A percentile compares a stretch with the other conserved stretches of the same genome.
Conservation (phyloP, 2,888 invertebrate genomes). For the Crepidodera aurea region DNA sequence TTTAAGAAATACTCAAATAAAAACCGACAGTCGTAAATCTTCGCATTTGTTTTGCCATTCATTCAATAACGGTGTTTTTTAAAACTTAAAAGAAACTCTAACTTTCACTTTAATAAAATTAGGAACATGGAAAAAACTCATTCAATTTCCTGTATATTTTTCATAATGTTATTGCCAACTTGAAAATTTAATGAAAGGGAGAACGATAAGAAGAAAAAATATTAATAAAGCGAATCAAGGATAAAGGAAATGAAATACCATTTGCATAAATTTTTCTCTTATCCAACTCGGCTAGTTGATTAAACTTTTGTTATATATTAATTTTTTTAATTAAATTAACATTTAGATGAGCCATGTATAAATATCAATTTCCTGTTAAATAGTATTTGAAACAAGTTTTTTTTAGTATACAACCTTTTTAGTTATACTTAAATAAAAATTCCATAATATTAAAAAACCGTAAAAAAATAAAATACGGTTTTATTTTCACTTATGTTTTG, state of each 20-base stretch:
- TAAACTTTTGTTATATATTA: background rate
- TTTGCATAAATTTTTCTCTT: slow-evolving; percentile 26
- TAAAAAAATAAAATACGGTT: no score
- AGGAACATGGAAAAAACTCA: slow-evolving; percentile 35
- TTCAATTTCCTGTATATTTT: slow-evolving; percentile 41
- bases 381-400: no score
- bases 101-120: slow-evolving; percentile 29
- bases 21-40: no score
- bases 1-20: no score
- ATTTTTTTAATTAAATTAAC: slow-evolving; percentile 1
- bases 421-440: no score
- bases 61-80: slow-evolving; percentile 15
- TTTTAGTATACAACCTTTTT: no score
- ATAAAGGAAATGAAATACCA: slow-evolving; percentile 31
- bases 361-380: background rate
- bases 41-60: no score
- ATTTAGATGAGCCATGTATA: background rate
- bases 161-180: slow-evolving; percentile 37
- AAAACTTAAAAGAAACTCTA: slow-evolving; percentile 19
- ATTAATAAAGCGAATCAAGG: slow-evolving; percentile 30
- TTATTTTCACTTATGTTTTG: no score
- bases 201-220: slow-evolving; percentile 32
- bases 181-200: slow-evolving; percentile 30
- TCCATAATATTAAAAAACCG: no score
- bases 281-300: background rate